phyloP scores from a whole-genome alignment of 2,888 invertebrate species.

The Fragum whitleyi region DNA sequence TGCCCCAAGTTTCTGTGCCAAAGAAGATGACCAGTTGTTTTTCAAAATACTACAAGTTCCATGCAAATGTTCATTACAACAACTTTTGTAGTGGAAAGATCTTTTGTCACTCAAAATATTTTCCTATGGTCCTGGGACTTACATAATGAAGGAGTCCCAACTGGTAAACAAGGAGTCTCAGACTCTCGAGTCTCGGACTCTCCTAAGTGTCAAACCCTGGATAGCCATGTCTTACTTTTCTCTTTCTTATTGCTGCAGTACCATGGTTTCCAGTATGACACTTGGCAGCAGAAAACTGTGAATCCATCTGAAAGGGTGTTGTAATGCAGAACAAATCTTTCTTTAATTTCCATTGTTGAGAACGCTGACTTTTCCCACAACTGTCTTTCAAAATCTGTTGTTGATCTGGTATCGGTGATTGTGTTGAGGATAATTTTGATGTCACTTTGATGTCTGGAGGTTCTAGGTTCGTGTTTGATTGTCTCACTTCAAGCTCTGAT shows the following conservation, averaged over 20 bases:
- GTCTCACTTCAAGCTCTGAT: neutral
- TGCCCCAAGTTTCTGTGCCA: no score
- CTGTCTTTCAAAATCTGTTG: neutral
- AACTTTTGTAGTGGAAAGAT: no score
- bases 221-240: constrained; percentile 16
- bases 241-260: neutral
- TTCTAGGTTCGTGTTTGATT: neutral
- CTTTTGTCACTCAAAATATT: no score
- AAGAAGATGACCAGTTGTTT: no score
- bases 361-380: neutral
- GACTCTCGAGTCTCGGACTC: no score
- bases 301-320: constrained; percentile 53
- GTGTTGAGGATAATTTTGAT: neutral
- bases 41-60: no score
- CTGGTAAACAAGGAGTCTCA: no score
- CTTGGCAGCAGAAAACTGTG: constrained; percentile 26
- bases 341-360: constrained; percentile 28
- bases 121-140: no score
- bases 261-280: neutral
- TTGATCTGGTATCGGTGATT: neutral
- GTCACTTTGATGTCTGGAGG: neutral
- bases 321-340: constrained; percentile 47
- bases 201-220: no score
- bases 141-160: no score
- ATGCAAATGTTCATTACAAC: no score